Percentiles rank a stretch among this genome's conserved stretches.
Evolutionary conservation across 1,140 invertebrate species (phyloP).

Genomic region (Eueides isabella): DNA sequence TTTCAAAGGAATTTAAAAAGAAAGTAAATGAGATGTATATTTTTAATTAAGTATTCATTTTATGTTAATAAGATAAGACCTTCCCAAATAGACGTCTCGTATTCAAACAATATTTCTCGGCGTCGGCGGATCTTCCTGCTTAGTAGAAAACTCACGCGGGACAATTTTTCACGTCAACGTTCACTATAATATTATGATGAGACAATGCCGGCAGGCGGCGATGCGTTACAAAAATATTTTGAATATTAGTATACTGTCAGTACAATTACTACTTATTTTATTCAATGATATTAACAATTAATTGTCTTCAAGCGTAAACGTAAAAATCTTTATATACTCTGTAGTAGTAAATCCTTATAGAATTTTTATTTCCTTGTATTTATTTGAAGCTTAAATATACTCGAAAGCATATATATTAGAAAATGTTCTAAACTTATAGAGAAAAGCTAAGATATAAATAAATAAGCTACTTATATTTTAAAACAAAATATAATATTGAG

Average conservation of each 20-base stretch:
- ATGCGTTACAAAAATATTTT: constrained; percentile 40
- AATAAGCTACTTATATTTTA: background rate
- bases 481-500: constrained; percentile 1
- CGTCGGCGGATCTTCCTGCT: constrained; percentile 34
- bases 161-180: constrained; percentile 55
- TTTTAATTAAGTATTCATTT: constrained; percentile 26
- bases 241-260: constrained; percentile 28
- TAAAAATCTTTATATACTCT: background rate
- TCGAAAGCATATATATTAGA: background rate
- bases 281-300: no score
- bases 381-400: background rate
- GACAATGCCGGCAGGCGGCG: constrained; percentile 33
- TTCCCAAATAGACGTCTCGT: constrained; percentile 31
- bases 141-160: constrained; percentile 53
- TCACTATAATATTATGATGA: constrained; percentile 41
- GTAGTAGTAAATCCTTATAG: background rate
- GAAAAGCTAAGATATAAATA: background rate
- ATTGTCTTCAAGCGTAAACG: no score
- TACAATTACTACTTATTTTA: background rate
- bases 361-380: background rate
- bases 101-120: constrained; percentile 34
- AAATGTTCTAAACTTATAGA: background rate
- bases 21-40: background rate
- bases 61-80: constrained; percentile 24
- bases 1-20: background rate